Evolutionary conservation across 2,113 vertebrate genomes (phyloP), one percentile per base, ranked within the genome.

Genomic region (Pionites leucogaster): DNA sequence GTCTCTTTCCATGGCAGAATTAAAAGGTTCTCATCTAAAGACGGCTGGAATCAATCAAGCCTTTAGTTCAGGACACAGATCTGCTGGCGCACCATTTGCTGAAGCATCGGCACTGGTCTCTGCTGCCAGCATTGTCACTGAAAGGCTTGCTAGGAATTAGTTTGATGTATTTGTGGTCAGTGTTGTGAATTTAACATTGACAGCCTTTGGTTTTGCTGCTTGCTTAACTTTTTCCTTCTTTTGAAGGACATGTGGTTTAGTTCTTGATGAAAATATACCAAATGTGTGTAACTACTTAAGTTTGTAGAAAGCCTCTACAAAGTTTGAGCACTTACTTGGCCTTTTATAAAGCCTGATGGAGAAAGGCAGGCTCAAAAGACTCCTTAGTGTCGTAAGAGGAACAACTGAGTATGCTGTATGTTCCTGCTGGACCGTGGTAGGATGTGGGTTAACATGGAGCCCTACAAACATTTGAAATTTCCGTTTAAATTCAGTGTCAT

Each of bases 231-330:
- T 33, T 84, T 71, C 2, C 18, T 88, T 50, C 17, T 28, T 63
- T 55, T 49, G 44, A 41, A 76, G 18, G 52, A 33, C 12, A 6
- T 33, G 17, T 11, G 12, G 6, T 29, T 25, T 13, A 65, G 64
- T 64, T 33, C 31, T 82, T 55, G 39, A 37, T 44, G 68, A 69
- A 92, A 76, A 79, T 6, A 46, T 4, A n/a, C 19, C 28, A 25
- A 62, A 35, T 62, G 83, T 17, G 1, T 60, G 0, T 6, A 81
- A 72, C 35, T 69, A 18, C 1, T 0, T 18, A 52, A 35, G 16
- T 74, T 47, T 57, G 37, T 76, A 18, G 60, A 86, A 88, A 91
- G 19, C 14, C 22, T 83, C 17, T 50, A 59, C 57, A 24, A 24
- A 35, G 57, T 59, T 35, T 57, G 49, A 67, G 59, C 17, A 7